Base-by-base conservation (phyloP, 1,140 invertebrate species). In the Aricia agestis region DNA sequence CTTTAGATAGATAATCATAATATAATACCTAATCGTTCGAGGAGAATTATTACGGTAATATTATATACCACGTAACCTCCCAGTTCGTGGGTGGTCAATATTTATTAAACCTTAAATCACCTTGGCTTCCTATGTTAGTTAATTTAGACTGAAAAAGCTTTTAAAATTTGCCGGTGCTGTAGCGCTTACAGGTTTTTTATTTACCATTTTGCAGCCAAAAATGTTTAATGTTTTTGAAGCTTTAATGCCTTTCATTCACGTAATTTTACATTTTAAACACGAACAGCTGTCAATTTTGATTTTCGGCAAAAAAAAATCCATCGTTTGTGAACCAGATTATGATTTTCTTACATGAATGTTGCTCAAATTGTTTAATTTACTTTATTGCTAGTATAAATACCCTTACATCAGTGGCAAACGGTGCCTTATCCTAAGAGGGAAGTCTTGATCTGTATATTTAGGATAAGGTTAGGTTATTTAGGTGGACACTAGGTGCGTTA, bases 41-140 rank as follows among this genome's bases (percentile, higher is more conserved):
- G 19, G 19, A 63, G 18, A 63, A 63, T 25, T 59, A 25, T 63
- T 25, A 19, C 18, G 7, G 17, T 25, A 63, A 25, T 25, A 25
- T 25, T 25, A 63, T 63, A 63, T 63, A 63, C 19, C 18, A 63
- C 17, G 7, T 25, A 63, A 25, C 11, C 31, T 19, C 59, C 18
- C 59, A 19, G 19, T 0, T 19, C 18, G 59, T 63, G 59, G 59
- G 59, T 19, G 59, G 59, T 63, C 59, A 19, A 25, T 63, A 19
- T 63, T 63, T 63, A 63, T 63, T 63, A 63, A 63, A 63, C 59
- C 18, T 63, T 63, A 63, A 19, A 63, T 63, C 59, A 19, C 59
- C 59, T 63, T 19, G 9, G 59, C 59, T 11, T 63, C 59, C 59
- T 63, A 25, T 63, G 18, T 59, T 63, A 63, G 18, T 63, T 25